phyloP scores from a whole-genome alignment of 2,888 invertebrate genomes.

The Lottia gigantea region DNA sequence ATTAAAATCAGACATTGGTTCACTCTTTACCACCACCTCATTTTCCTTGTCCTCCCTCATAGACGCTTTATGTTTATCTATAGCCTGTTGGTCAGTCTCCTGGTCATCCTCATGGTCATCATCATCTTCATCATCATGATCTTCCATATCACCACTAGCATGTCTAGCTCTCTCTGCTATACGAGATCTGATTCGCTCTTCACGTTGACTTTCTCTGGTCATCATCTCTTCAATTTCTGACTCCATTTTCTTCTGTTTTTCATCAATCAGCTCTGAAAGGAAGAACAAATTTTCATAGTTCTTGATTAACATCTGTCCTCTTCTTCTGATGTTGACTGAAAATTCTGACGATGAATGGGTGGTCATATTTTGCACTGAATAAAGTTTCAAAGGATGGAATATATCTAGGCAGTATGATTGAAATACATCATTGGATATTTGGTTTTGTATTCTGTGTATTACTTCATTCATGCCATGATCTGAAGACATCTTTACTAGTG shows the following conservation, averaged over 20 bases:
- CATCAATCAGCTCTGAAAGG: slow-evolving; percentile 51
- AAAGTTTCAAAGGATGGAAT: no score
- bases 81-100: background rate
- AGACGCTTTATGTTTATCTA: background rate
- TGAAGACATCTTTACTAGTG: no score
- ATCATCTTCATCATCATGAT: slow-evolving; percentile 28
- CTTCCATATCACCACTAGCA: slow-evolving; percentile 17
- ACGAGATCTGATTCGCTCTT: slow-evolving; percentile 33
- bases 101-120: slow-evolving; percentile 28
- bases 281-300: background rate
- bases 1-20: slow-evolving; percentile 16
- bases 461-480: no score
- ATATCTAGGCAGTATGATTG: no score
- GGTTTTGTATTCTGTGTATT: no score
- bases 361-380: no score
- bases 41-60: slow-evolving; percentile 21
- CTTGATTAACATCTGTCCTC: background rate
- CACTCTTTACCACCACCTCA: slow-evolving; percentile 14
- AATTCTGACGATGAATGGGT: no score
- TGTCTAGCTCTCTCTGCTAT: slow-evolving; percentile 23
- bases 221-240: slow-evolving; percentile 53
- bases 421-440: no score
- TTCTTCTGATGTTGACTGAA: no score
- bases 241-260: slow-evolving; percentile 49
- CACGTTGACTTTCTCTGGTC: slow-evolving; percentile 39